A percentile compares a stretch with the other conserved stretches of the same genome.
These are phyloP conservation scores for Magallana nippona DNA, from an alignment of 2,888 invertebrate genomes.

Conservation along the genomic window DNA sequence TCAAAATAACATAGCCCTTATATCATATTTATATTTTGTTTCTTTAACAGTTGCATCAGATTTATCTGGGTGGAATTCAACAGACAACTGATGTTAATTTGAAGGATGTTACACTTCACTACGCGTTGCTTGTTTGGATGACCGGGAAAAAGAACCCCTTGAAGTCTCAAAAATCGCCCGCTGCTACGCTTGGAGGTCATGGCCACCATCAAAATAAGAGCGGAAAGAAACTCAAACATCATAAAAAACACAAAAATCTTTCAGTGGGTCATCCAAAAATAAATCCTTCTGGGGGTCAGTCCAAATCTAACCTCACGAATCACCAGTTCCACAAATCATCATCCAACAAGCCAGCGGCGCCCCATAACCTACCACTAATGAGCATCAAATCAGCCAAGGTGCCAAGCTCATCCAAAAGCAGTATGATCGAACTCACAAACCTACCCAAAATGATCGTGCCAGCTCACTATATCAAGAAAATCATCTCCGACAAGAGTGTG, in stretches of 20 bases:
- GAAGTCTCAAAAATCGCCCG: background rate
- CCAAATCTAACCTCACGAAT: background rate
- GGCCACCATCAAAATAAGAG: conserved; percentile 10
- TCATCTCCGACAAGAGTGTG: background rate
- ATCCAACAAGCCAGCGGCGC: background rate
- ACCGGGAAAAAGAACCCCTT: conserved; percentile 38
- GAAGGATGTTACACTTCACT: conserved; percentile 44
- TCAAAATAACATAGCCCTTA: too few species aligned
- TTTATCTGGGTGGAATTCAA: conserved; percentile 43
- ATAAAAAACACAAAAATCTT: background rate
- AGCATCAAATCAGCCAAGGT: background rate
- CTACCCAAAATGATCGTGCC: conserved; percentile 38
- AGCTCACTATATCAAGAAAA: conserved; percentile 36
- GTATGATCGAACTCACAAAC: conserved; percentile 39
- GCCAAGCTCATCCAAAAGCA: conserved; percentile 5
- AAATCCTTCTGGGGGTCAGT: background rate
- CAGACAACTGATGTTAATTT: conserved; percentile 45
- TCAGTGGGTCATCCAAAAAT: background rate
- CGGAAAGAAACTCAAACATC: conserved; percentile 3
- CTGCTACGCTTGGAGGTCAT: background rate
- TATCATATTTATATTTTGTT: background rate
- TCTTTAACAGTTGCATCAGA: conserved; percentile 30
- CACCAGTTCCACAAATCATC: background rate
- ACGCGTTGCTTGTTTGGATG: conserved; percentile 47
- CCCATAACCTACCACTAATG: conserved; percentile 32